Evolutionary conservation across 2,888 invertebrate species (phyloP).

Genomic region (Tenthredo distinguenda): DNA sequence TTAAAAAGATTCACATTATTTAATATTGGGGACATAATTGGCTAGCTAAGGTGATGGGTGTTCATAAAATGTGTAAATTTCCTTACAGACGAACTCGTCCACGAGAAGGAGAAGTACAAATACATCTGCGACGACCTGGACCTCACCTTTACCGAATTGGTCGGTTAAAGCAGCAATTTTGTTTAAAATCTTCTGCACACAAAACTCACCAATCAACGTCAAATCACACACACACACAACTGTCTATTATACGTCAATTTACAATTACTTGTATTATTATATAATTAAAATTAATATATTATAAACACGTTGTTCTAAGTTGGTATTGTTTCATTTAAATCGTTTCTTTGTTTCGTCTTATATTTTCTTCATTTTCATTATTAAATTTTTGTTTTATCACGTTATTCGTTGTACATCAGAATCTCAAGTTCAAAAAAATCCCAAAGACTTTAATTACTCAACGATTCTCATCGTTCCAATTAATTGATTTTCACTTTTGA

Average conservation of each 20-base stretch:
- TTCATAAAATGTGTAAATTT: slow-evolving; percentile 54
- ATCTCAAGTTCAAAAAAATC: neutral
- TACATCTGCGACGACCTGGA: slow-evolving; percentile 99
- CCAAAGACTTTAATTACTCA: neutral
- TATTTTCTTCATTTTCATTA: neutral
- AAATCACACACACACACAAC: slow-evolving; percentile 52
- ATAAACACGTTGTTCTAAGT: slow-evolving; percentile 63
- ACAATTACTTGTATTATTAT: slow-evolving; percentile 73
- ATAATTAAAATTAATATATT: slow-evolving; percentile 74
- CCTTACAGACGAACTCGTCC: slow-evolving; percentile 93
- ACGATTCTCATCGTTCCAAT: neutral
- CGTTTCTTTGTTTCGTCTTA: neutral
- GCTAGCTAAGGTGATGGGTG: slow-evolving; percentile 43
- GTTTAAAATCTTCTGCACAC: slow-evolving; percentile 79
- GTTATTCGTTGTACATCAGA: neutral
- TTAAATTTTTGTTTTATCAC: neutral
- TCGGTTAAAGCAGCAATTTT: slow-evolving; percentile 74
- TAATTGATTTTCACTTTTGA: neutral
- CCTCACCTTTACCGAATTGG: slow-evolving; percentile 97
- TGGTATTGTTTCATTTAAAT: slow-evolving; percentile 28
- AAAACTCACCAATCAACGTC: slow-evolving; percentile 53
- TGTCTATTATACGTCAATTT: slow-evolving; percentile 59
- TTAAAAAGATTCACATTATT: neutral
- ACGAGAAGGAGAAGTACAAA: slow-evolving; percentile 99
- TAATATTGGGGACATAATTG: slow-evolving; percentile 7